Evolutionary conservation across 2,888 invertebrate species (phyloP).

Genomic region (Plebejus anna): DNA sequence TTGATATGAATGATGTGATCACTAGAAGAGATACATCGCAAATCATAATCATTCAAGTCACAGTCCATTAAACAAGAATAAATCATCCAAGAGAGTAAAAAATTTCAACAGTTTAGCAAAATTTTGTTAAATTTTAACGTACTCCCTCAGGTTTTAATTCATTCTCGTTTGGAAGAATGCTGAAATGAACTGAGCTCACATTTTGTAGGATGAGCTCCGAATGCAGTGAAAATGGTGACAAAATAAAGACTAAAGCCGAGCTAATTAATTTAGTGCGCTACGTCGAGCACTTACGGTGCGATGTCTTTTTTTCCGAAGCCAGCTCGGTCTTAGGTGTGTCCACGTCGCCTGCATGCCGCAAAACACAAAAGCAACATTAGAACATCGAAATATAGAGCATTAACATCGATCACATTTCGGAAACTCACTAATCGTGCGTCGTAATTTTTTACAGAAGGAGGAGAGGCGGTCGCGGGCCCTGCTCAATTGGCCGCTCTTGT

Average conservation of each 20-base stretch:
- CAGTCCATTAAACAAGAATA: background rate
- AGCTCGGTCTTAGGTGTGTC: conserved; percentile 74
- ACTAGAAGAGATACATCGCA: background rate
- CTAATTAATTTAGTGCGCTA: conserved; percentile 60
- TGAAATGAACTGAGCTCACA: background rate
- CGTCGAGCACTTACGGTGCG: conserved; percentile 78
- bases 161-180: background rate
- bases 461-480: conserved; percentile 70
- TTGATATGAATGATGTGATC: conserved; percentile 10
- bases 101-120: background rate
- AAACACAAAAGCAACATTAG: conserved; percentile 79
- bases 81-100: background rate
- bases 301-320: conserved; percentile 74
- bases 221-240: conserved; percentile 34
- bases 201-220: conserved; percentile 28
- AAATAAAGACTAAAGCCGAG: conserved; percentile 42
- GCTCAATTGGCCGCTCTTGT: conserved; percentile 67
- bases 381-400: conserved; percentile 60
- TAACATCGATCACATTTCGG: conserved; percentile 26
- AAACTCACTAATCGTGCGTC: conserved; percentile 75
- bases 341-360: conserved; percentile 75
- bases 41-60: background rate
- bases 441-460: conserved; percentile 74
- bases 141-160: background rate
- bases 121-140: background rate